Percentiles rank a stretch among this genome's conserved stretches.
phyloP scores from a whole-genome alignment of 1,140 invertebrate genomes.

The Ceratitis capitata region DNA sequence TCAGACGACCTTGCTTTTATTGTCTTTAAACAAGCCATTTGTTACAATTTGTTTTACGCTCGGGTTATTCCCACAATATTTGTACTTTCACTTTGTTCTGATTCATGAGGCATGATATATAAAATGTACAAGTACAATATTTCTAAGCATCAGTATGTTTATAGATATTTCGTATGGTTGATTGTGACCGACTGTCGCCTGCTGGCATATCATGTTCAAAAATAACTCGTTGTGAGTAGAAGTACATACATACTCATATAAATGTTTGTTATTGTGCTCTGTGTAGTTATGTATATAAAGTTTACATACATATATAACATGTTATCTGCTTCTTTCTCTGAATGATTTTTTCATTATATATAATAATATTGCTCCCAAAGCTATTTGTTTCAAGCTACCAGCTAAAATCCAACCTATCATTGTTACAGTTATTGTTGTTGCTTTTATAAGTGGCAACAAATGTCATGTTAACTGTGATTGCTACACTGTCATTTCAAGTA shows the following conservation, averaged over 20 bases:
- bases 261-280: neutral
- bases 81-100: neutral
- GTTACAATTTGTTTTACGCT: neutral
- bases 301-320: no score
- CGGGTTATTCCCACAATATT: neutral
- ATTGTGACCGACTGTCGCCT: neutral
- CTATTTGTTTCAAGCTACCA: neutral
- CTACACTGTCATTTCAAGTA: neutral
- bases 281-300: no score
- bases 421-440: neutral
- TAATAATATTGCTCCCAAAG: constrained; percentile 2
- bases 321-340: neutral
- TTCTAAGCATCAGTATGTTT: neutral
- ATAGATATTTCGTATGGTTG: neutral
- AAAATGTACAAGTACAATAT: neutral
- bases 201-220: neutral
- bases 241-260: neutral
- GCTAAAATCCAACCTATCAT: neutral
- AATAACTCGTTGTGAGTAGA: neutral
- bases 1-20: no score
- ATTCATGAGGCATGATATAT: neutral
- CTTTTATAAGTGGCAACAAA: constrained; percentile 16
- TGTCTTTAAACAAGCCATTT: neutral
- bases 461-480: constrained; percentile 30
- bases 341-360: neutral